These are phyloP conservation scores for Tribolium freemani DNA, from an alignment of 2,888 invertebrate species.

Conservation along the genomic window DNA sequence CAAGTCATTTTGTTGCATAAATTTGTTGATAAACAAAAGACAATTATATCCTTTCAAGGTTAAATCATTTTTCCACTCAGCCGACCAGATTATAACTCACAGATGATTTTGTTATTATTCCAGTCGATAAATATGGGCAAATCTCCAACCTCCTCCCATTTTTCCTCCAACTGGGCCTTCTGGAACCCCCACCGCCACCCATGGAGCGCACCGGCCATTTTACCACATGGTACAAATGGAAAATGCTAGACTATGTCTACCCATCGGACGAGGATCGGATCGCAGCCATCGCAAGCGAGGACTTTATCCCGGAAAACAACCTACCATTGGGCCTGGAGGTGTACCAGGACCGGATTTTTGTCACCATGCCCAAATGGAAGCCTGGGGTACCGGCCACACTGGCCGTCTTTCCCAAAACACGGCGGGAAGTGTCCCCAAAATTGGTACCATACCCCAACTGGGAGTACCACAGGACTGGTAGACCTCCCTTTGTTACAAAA, in stretches of 20 bases:
- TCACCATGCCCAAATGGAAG: conserved; percentile 84
- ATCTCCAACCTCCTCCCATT: conserved; percentile 68
- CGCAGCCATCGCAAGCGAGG: conserved; percentile 72
- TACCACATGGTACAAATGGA: conserved; percentile 80
- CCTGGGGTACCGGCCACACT: conserved; percentile 82
- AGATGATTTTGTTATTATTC: background rate
- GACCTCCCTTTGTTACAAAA: conserved; percentile 21
- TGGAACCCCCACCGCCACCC: conserved; percentile 35
- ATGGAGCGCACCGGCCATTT: conserved; percentile 72
- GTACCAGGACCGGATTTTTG: conserved; percentile 76
- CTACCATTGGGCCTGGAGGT: conserved; percentile 83
- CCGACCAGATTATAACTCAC: too few relatives aligned
- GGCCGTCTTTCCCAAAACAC: conserved; percentile 75
- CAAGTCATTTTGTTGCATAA: background rate
- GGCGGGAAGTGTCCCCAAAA: conserved; percentile 72
- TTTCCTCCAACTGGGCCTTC: conserved; percentile 68
- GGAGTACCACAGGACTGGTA: conserved; percentile 76
- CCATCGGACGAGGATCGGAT: conserved; percentile 71
- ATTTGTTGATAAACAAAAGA: background rate
- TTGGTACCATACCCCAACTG: conserved; percentile 84
- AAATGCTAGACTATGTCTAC: conserved; percentile 79
- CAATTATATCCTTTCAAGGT: too few relatives aligned
- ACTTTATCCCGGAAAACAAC: conserved; percentile 79
- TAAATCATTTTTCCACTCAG: too few relatives aligned
- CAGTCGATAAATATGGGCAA: conserved; percentile 24